Base-by-base conservation (phyloP, 2,797 vertebrate genomes). In the Dryobates pubescens region DNA sequence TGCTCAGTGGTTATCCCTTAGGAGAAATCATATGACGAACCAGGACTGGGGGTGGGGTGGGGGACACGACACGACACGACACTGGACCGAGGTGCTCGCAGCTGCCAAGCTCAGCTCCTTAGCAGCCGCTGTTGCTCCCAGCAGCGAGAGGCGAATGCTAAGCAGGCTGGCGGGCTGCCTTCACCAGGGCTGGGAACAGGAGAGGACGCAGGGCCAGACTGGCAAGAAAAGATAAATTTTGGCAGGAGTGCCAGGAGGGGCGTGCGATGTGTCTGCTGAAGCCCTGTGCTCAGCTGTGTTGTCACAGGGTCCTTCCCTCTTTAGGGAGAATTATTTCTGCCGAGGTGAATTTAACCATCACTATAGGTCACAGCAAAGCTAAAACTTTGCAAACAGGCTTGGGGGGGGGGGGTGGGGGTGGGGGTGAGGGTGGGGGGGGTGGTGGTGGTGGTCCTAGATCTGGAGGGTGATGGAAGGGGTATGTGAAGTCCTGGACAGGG, bases 131-230 rank as follows among this genome's bases (percentile, higher is more conserved):
- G 26, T 15, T 57, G 74, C 87, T 96, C 43, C 43, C 67, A 49
- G 68, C 77, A 65, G 3, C 54, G 74, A 74, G n/a, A 24, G 36
- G 29, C 0, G 90, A 91, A 96, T 92, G 77, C 63, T 88, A 93
- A 96, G 56, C 89, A 94, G 80, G 59, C 72, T 94, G 90, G 84
- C 34, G 0, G 30, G 32, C 70, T 95, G 95, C 92, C 89, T 73
- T 49, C 4, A 1, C 47, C 32, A 13, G 81, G 61, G 78, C 72
- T 85, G 78, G 81, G 75, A 68, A 70, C 1, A 0, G 64, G 61
- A 83, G n/a, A 88, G 47, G 83, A 56, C 65, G 51, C 15, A 15
- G 83, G 77, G 86, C 80, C 68, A 79, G 59, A 72, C 75, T n/a
- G 43, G 81, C 17, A 73, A 65, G 64, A 38, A 78, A 57, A 86